Base-by-base conservation (phyloP, 2,888 invertebrate genomes). In the Nephrotoma flavescens region DNA sequence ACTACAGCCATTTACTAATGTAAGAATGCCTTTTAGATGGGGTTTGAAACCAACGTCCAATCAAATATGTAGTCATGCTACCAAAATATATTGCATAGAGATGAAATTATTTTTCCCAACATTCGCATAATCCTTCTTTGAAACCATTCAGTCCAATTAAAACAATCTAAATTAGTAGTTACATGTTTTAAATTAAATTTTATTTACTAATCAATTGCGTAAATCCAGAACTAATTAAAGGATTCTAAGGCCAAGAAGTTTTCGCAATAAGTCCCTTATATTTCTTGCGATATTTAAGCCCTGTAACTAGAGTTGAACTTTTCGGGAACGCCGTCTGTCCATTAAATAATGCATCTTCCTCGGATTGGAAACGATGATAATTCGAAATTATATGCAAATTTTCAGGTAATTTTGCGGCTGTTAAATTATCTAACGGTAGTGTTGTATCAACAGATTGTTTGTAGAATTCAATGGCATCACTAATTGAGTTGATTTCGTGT, bases 371-470 rank as follows among this genome's bases (percentile, higher is more conserved):
- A 87, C 97, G 93, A 83, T 95, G 90, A 90, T 96, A 96, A 85
- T 98, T 95, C 87, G 94, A 92, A 90, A 96, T 95, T 4, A 98
- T 93, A 90, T 98, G 95, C 42, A 99, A 91, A 92, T 99, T 99
- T 89, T 95, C 95, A 0, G 98, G 98, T 86, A 98, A 91, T 44
- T 97, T 94, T 90, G 94, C 93, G 87, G 92, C 93, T 88, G 93
- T 94, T 89, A 97, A 90, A 45, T 93, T 93, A 89, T 97, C 97
- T 89, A 95, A 94, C 15, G 97, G 97, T 31, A 95, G 94, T 4
- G 92, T 93, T 0, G 94, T 94, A 88, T 94, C 93, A 1, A 97
- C 94, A 19, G 95, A 94, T 3, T 95, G 95, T 86, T 92, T 90
- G 90, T 97, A 98, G 91, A 96, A 97, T 3, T 93, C 89, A 86